Evolutionary conservation across 2,888 invertebrate species (phyloP).

Genomic region (Acanthosepion esculentum): DNA sequence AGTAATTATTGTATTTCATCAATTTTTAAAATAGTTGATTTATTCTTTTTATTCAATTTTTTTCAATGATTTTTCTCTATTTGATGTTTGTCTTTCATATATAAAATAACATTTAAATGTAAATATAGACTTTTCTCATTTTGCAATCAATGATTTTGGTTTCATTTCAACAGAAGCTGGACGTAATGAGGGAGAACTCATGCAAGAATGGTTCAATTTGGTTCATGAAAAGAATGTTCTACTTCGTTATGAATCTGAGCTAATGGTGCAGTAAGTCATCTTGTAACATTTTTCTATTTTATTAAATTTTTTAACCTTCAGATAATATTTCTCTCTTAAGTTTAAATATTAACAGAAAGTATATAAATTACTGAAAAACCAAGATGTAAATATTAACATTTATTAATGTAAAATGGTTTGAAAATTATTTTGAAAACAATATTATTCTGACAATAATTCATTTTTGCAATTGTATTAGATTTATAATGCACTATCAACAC

Average conservation of each 20-base stretch:
- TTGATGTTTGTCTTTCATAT: too few relatives aligned
- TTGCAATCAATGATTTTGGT: not conserved
- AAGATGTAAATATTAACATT: too few relatives aligned
- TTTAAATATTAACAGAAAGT: too few relatives aligned
- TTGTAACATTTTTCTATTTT: not conserved
- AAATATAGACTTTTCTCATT: not conserved
- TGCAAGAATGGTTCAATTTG: slow-evolving; percentile 84
- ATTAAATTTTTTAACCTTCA: not conserved
- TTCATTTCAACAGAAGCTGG: slow-evolving; percentile 57
- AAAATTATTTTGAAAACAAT: too few relatives aligned
- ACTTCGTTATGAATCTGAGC: slow-evolving; percentile 84
- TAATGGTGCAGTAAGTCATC: slow-evolving; percentile 80
- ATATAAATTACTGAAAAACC: too few relatives aligned
- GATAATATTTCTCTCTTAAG: not conserved
- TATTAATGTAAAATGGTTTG: too few relatives aligned
- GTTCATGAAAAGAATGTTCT: slow-evolving; percentile 83
- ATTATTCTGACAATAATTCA: too few relatives aligned
- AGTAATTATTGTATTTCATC: not conserved
- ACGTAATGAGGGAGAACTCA: slow-evolving; percentile 79
- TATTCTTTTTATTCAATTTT: not conserved
- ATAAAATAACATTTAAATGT: not conserved
- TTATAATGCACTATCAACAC: too few relatives aligned
- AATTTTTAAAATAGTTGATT: too few relatives aligned
- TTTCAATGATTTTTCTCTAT: not conserved
- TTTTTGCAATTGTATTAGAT: too few relatives aligned